phyloP scores from a whole-genome alignment of 2,888 invertebrate genomes.

The Epistrophe grossulariae region DNA sequence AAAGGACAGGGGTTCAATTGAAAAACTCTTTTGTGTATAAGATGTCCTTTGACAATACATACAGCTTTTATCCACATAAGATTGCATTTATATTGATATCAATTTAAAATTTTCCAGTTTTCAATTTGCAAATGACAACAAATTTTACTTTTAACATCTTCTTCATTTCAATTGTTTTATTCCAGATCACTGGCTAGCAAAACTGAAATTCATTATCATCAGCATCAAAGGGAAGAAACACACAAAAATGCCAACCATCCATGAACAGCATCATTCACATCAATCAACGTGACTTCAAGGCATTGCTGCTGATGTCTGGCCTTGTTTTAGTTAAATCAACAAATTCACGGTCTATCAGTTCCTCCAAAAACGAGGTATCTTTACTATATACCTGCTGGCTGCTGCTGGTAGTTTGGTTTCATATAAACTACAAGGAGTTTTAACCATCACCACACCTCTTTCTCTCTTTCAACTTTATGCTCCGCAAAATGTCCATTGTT shows the following conservation, averaged over 20 bases:
- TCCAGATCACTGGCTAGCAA: conserved; percentile 58
- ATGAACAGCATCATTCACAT: conserved; percentile 49
- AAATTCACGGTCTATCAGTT: conserved; percentile 63
- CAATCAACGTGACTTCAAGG: conserved; percentile 69
- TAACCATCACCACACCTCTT: neutral
- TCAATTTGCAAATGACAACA: conserved; percentile 5
- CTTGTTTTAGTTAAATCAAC: conserved; percentile 43
- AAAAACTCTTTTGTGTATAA: neutral
- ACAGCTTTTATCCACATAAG: neutral
- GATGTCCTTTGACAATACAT: neutral
- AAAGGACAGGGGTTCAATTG: neutral
- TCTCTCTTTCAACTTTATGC: neutral
- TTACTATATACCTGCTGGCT: conserved; percentile 15
- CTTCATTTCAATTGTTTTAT: conserved; percentile 40
- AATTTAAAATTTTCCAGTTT: neutral
- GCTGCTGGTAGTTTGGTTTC: neutral
- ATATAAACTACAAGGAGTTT: neutral
- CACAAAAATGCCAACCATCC: conserved; percentile 62
- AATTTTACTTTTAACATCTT: conserved; percentile 6
- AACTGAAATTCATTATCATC: conserved; percentile 46
- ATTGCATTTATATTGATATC: neutral
- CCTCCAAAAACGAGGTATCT: conserved; percentile 5
- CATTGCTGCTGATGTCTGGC: conserved; percentile 13
- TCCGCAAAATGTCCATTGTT: conserved; percentile 71
- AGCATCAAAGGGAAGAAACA: conserved; percentile 49